A percentile compares a stretch with the other conserved stretches of the same genome.
Evolutionary conservation across 1,140 invertebrate genomes (phyloP).

Genomic region (Diorhabda sublineata): DNA sequence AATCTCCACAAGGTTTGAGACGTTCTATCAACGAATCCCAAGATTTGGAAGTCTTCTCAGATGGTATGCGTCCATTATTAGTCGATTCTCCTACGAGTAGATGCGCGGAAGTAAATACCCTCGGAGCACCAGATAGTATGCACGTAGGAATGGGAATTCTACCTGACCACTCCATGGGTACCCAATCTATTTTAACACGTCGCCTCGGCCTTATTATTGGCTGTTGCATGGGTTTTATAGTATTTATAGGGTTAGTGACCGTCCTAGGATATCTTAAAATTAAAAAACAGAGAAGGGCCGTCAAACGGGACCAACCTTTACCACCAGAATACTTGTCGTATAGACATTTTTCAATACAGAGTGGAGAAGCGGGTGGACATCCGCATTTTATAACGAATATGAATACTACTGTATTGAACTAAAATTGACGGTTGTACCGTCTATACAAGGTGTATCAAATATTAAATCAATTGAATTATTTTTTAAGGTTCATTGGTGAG

Average conservation of each 20-base stretch:
- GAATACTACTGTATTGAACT: constrained; percentile 42
- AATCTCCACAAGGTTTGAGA: constrained; percentile 48
- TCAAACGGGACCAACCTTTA: constrained; percentile 60
- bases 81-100: constrained; percentile 69
- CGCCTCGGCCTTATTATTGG: constrained; percentile 79
- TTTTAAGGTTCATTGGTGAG: too few species aligned
- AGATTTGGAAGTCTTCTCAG: constrained; percentile 50
- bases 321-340: constrained; percentile 72
- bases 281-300: constrained; percentile 71
- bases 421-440: constrained; percentile 44
- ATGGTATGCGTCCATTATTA: constrained; percentile 58
- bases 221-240: constrained; percentile 77
- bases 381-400: constrained; percentile 45
- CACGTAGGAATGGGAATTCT: constrained; percentile 56
- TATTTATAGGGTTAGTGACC: constrained; percentile 77
- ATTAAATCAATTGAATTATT: too few species aligned
- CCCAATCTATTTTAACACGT: constrained; percentile 67
- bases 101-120: constrained; percentile 71
- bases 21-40: constrained; percentile 50
- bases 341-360: constrained; percentile 61
- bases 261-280: constrained; percentile 81
- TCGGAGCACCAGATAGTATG: constrained; percentile 66
- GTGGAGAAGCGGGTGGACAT: constrained; percentile 47
- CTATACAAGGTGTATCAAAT: too few species aligned
- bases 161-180: constrained; percentile 61